Evolutionary conservation across 2,888 invertebrate species (phyloP).

Genomic region (Elmis aenea): DNA sequence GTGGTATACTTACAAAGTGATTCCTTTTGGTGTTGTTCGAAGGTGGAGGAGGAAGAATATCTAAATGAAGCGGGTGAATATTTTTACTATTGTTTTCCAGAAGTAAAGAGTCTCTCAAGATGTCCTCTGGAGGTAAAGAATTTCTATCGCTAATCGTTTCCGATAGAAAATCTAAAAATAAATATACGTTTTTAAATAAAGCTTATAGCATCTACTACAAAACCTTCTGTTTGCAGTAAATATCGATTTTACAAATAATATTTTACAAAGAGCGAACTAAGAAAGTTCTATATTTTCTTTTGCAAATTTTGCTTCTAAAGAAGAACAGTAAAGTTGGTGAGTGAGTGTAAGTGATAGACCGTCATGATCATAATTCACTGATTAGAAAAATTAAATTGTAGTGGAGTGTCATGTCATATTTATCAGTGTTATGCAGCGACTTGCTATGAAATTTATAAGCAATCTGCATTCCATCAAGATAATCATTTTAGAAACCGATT

Average conservation of each 20-base stretch:
- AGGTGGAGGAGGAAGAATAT: slow-evolving; percentile 49
- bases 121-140: slow-evolving; percentile 42
- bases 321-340: too few relatives aligned
- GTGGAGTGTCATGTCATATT: slow-evolving; percentile 3
- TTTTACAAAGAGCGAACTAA: background rate
- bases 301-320: too few relatives aligned
- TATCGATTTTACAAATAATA: too few relatives aligned
- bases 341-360: background rate
- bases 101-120: slow-evolving; percentile 38
- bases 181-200: too few relatives aligned
- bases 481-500: too few relatives aligned
- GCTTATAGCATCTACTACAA: too few relatives aligned
- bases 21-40: slow-evolving; percentile 30
- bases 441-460: slow-evolving; percentile 9
- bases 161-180: slow-evolving; percentile 37
- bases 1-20: slow-evolving; percentile 36
- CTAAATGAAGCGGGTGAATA: slow-evolving; percentile 44
- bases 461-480: slow-evolving; percentile 6
- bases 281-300: background rate
- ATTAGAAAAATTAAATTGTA: background rate
- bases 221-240: background rate
- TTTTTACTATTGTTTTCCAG: slow-evolving; percentile 34
- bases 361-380: background rate
- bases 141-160: slow-evolving; percentile 42
- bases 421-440: slow-evolving; percentile 6